Conservation (phyloP, 2,113 vertebrate species). For the Ptilonorhynchus violaceus region DNA sequence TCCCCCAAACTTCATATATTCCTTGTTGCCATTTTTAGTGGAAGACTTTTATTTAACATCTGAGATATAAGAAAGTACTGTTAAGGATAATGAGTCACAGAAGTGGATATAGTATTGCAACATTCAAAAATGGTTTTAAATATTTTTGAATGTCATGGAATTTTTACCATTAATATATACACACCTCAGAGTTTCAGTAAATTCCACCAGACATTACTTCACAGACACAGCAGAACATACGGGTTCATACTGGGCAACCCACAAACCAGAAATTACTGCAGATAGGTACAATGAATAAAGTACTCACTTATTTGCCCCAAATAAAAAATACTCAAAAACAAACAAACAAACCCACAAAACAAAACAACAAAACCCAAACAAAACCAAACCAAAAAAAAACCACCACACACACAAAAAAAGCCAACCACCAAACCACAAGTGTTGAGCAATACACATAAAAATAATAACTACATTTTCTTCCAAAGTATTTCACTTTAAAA, state of each 20-base stretch:
- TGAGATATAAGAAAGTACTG: neutral
- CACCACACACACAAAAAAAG: too few relatives aligned
- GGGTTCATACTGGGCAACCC: neutral
- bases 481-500: neutral
- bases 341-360: too few relatives aligned
- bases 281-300: neutral
- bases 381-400: too few relatives aligned
- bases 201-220: neutral
- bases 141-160: neutral
- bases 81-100: neutral
- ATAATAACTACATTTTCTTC: neutral
- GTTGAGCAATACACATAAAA: neutral
- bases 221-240: neutral
- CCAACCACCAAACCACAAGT: neutral
- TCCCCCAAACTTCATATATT: neutral
- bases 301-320: neutral
- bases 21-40: neutral
- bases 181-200: neutral
- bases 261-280: neutral
- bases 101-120: neutral
- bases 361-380: too few relatives aligned
- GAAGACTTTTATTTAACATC: neutral
- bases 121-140: neutral
- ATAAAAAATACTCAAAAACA: neutral
- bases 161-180: neutral